Percentiles rank a stretch among this genome's conserved stretches.
These are phyloP conservation scores for Temnothorax rugatulus DNA, from an alignment of 2,888 invertebrate genomes.

Conservation along the genomic window DNA sequence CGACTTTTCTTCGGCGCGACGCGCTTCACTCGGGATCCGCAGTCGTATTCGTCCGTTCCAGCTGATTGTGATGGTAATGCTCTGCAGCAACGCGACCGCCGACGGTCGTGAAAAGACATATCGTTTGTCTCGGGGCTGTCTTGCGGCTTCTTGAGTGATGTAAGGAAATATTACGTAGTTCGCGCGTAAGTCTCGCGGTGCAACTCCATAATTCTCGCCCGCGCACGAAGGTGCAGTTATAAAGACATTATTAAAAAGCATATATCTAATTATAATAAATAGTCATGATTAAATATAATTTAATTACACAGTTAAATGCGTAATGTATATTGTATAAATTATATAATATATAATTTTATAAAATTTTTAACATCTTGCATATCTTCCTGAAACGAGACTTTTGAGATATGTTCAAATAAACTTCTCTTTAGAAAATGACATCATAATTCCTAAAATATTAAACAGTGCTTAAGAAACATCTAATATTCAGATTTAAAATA, in stretches of 20 bases:
- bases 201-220: not conserved
- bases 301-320: not conserved
- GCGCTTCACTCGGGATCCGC: constrained; percentile 10
- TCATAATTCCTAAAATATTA: not conserved
- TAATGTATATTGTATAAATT: not conserved
- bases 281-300: not conserved
- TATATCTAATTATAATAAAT: not conserved
- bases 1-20: constrained; percentile 20
- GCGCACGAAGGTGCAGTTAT: not conserved
- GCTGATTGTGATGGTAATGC: constrained; percentile 37
- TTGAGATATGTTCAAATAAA: not conserved
- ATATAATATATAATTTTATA: not conserved
- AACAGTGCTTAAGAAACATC: not conserved
- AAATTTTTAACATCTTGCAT: not conserved
- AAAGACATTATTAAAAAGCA: not conserved
- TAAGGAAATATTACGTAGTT: constrained; percentile 11
- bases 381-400: not conserved
- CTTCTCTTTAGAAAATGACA: not conserved
- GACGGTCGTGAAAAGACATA: constrained; percentile 35
- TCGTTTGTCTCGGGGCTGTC: constrained; percentile 37
- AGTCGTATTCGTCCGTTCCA: constrained; percentile 34
- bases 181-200: not conserved
- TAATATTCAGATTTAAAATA: not conserved
- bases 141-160: constrained; percentile 14
- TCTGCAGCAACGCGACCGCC: constrained; percentile 25